These are phyloP conservation scores for Cryptoblepharus egeriae DNA, from an alignment of 2,797 vertebrate genomes.

Conservation along the genomic window DNA sequence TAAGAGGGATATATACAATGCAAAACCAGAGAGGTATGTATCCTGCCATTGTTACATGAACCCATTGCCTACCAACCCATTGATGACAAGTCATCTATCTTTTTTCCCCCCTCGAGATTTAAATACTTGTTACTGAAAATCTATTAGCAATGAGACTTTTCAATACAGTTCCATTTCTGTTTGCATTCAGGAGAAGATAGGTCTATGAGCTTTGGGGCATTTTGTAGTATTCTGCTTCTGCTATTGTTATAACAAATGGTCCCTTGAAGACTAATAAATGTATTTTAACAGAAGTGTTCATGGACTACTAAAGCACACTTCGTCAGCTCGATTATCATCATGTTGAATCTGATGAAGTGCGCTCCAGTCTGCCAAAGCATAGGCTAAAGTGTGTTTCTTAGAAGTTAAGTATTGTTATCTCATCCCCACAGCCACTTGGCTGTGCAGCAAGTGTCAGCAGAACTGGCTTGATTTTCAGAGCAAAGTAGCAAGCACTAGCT, in stretches of 20 bases:
- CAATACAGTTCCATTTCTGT: not conserved
- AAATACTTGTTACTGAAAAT: not conserved
- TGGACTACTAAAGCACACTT: no score
- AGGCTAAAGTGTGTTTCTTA: no score
- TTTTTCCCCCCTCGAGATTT: not conserved
- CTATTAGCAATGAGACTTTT: not conserved
- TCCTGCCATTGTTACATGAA: not conserved
- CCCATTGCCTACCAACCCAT: not conserved
- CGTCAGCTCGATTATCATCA: not conserved
- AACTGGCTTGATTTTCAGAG: conserved; percentile 12
- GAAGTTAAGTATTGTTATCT: not conserved
- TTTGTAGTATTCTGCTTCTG: not conserved
- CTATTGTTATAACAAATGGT: no score
- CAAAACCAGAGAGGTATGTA: not conserved
- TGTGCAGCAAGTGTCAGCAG: not conserved
- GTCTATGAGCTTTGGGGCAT: not conserved
- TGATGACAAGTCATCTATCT: not conserved
- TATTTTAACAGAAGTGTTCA: no score
- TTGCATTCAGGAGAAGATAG: not conserved
- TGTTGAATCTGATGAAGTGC: no score
- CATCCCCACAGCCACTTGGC: not conserved
- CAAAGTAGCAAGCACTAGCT: conserved; percentile 6
- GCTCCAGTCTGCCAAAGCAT: not conserved
- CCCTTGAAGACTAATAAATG: no score
- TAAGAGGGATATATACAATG: not conserved